These are phyloP conservation scores for Denticeps clupeoides DNA, from an alignment of 2,797 vertebrate genomes.

Conservation along the genomic window DNA sequence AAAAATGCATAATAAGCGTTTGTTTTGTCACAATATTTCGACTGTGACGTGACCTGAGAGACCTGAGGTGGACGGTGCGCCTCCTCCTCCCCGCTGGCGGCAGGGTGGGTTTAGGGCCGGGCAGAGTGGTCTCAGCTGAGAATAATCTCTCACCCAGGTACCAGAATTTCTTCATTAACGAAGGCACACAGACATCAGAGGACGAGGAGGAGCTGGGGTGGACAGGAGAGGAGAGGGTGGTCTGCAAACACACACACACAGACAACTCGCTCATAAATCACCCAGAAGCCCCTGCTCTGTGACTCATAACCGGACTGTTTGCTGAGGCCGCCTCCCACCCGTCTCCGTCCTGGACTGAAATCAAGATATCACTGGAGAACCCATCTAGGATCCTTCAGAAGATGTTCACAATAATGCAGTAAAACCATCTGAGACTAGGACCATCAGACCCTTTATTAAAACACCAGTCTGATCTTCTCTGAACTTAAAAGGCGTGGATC, in stretches of 20 bases:
- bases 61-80: no score
- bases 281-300: conserved; percentile 32
- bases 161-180: conserved; percentile 73
- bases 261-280: conserved; percentile 43
- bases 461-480: no score
- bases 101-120: conserved; percentile 32
- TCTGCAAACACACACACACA: conserved; percentile 56
- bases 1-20: no score
- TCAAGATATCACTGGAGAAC: no score
- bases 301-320: conserved; percentile 38
- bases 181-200: conserved; percentile 71
- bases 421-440: no score
- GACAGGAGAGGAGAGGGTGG: conserved; percentile 28
- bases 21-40: no score
- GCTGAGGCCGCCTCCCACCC: conserved; percentile 27
- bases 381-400: no score
- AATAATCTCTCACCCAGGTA: conserved; percentile 71
- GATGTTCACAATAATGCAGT: no score
- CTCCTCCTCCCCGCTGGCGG: conserved; percentile 21
- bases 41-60: no score
- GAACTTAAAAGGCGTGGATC: no score
- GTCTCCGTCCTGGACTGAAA: conserved; percentile 8
- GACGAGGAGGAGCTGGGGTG: conserved; percentile 31
- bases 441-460: no score
- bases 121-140: conserved; percentile 59